Base-by-base conservation (phyloP, 2,797 vertebrate species). In the Neosalanx taihuensis region DNA sequence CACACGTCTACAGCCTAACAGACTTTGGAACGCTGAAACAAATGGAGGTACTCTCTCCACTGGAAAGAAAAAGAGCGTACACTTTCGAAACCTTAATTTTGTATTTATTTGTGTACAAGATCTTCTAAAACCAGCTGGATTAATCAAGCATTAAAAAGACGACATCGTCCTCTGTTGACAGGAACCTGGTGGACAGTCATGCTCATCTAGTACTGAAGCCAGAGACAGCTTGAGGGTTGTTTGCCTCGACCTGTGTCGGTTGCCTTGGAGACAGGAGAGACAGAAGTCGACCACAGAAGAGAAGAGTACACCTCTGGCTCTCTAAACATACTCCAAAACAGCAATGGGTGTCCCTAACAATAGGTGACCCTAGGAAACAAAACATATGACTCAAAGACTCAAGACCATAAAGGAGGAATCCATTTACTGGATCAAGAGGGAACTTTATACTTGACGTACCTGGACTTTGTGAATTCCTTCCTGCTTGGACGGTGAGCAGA, bases 211-310 rank as follows among this genome's bases (percentile, higher is more conserved):
- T 46, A 13, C 41, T 46, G 41, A 46, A 46, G 41, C 41, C 9
- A 13, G 41, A 20, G 41, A 26, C 4, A n/a, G 23, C 46, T 51
- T 1, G 31, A 4, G 53, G 0, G 63, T 26, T 26, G 23, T 26
- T 1, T 26, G 23, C 23, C 23, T 26, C 23, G 23, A 26, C 3
- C 26, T 29, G 37, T 31, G 64, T 23, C 63, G 73, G 72, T 74
- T 76, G 77, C 76, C 60, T 61, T 6, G 6, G 37, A 68, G 60
- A 76, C 66, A 61, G 33, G 61, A 66, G 58, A 63, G 20, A 68
- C 37, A 20, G 46, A 58, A 46, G 9, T 67, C 10, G 23, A 70
- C 72, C 69, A 74, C 72, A 70, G 35, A 37, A 51, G 67, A 35
- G 23, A 66, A 18, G 5, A 30, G 69, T n/a, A 65, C 31, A 26